These are phyloP conservation scores for Dicaeum eximium DNA, from an alignment of 2,113 vertebrate genomes.

Conservation along the genomic window DNA sequence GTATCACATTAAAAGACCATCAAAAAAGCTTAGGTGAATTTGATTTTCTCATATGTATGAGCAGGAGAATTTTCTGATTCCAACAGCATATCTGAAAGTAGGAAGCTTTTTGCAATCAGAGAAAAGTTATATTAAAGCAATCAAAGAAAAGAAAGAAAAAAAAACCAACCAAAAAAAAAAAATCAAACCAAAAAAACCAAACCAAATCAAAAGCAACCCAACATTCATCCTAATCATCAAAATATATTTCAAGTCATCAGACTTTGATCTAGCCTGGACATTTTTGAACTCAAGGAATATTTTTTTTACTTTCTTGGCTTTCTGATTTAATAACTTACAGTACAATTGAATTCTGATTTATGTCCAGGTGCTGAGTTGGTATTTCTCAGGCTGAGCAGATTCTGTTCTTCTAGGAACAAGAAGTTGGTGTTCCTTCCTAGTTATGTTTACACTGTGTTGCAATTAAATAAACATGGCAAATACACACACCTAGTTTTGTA, in stretches of 20 bases:
- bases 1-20: background rate
- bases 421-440: background rate
- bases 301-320: slow-evolving; percentile 15
- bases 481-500: background rate
- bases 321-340: slow-evolving; percentile 50
- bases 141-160: background rate
- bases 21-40: background rate
- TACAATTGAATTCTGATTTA: slow-evolving; percentile 50
- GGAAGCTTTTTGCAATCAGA: background rate
- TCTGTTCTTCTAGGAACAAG: background rate
- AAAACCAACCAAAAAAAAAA: background rate
- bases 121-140: background rate
- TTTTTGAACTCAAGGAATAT: slow-evolving; percentile 13
- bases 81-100: background rate
- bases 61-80: background rate
- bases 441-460: background rate
- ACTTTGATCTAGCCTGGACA: background rate
- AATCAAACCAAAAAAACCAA: too few species aligned
- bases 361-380: background rate
- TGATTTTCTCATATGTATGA: background rate
- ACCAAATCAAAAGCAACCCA: background rate
- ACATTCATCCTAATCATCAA: background rate
- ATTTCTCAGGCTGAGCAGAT: slow-evolving; percentile 31
- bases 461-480: slow-evolving; percentile 16
- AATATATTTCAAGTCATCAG: background rate